Conservation (phyloP, 1,140 invertebrate species). For the Nixonia krombeini region DNA sequence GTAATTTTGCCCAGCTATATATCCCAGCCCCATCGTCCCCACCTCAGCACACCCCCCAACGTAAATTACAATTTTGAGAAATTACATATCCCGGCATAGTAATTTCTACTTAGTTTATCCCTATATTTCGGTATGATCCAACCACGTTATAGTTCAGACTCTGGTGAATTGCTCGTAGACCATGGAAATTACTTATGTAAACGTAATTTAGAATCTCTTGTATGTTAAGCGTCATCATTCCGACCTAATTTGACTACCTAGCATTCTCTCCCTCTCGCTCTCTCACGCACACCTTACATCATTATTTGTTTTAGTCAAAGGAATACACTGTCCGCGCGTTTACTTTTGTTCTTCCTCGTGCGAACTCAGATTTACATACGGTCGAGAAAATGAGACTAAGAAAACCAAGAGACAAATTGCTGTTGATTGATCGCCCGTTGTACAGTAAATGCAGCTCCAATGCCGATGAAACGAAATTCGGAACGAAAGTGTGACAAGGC, state of each 20-base stretch:
- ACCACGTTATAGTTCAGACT: conserved; percentile 32
- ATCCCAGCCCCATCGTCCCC: no score
- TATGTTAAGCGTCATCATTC: conserved; percentile 6
- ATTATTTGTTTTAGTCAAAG: no score
- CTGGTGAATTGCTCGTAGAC: no score
- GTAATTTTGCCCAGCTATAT: no score
- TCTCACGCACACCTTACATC: no score
- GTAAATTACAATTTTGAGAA: not conserved
- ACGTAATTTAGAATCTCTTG: conserved; percentile 58
- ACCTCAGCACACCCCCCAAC: not conserved
- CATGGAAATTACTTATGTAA: conserved; percentile 48
- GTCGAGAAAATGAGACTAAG: no score
- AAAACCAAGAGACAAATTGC: not conserved
- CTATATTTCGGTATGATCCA: conserved; percentile 18
- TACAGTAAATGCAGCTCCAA: conserved; percentile 6
- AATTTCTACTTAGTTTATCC: conserved; percentile 4
- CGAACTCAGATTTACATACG: no score
- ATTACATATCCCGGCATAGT: not conserved
- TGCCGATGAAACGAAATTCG: no score
- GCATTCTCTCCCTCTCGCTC: no score
- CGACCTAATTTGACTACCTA: not conserved
- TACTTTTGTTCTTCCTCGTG: no score
- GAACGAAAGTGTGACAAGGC: no score
- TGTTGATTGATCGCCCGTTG: not conserved
- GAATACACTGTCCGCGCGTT: no score